Base-by-base conservation (phyloP, 1,140 invertebrate genomes). In the Atta cephalotes region DNA sequence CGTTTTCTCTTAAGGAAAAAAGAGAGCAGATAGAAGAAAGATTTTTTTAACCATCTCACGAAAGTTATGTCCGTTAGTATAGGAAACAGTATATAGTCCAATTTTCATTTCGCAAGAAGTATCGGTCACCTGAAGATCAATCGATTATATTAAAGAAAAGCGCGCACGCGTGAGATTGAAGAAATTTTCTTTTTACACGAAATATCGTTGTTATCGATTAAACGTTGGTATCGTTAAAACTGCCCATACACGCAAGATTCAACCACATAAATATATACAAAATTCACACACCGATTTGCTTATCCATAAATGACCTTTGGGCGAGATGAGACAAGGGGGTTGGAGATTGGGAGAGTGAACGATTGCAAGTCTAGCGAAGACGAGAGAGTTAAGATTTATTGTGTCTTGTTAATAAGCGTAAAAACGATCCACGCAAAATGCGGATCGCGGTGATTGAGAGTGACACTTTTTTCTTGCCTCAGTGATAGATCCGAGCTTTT, bases 161-260 rank as follows among this genome's bases (percentile, higher is more conserved):
- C 21, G 28, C 35, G 14, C 12, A 45, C 7, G 31, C 31, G 10
- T n/a, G 53, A 76, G n/a, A 76, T 28, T 28, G 16, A 84, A 60
- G 25, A 76, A 77, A 51, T 9, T 18, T 77, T 51, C 14, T 70
- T 63, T 76, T 31, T 51, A 65, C 18, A 45, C 14, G 35, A 70
- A 25, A 81, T 71, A 71, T 81, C 79, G 80, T 62, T 84, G 39
- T 63, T 49, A 21, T 62, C 66, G 68, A 28, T 72, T 25, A 25
- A 25, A 25, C 25, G 0, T 25, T 25, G 25, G 91, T 92, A 92
- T 92, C 88, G 88, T 92, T 92, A 92, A 92, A 88, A 91, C 90
- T 92, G 90, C 88, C 91, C 91, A 62, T 70, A 70, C 89, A 65
- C 78, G 84, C 86, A 87, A 90, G 53, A 35, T 91, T 87, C 86